Percentiles rank a stretch among this genome's conserved stretches.
Evolutionary conservation across 2,797 vertebrate genomes (phyloP).

Genomic region (Sarcophilus harrisii): DNA sequence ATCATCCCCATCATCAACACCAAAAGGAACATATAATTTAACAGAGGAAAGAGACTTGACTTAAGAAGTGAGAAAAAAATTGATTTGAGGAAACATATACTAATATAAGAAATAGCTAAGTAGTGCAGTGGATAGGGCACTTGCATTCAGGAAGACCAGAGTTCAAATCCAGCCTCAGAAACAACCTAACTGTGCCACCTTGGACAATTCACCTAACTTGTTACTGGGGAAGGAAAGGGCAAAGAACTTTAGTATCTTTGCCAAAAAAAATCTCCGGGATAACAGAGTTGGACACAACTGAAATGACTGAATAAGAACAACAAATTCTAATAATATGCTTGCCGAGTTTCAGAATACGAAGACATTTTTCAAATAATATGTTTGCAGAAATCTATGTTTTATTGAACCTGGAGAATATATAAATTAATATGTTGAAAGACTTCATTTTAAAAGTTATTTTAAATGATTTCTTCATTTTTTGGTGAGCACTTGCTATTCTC

Average conservation of each 20-base stretch:
- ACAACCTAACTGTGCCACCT: background rate
- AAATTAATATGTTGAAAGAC: constrained; percentile 4
- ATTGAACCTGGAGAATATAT: constrained; percentile 21
- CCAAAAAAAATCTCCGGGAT: background rate
- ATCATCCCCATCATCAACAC: background rate
- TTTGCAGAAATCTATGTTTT: constrained; percentile 37
- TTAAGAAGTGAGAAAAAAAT: background rate
- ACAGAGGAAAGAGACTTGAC: background rate
- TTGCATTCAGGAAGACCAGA: background rate
- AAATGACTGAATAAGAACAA: background rate
- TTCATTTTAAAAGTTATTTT: background rate
- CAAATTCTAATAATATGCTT: background rate
- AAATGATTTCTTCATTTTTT: background rate
- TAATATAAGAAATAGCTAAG: background rate
- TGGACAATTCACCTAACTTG: background rate
- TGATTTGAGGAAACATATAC: background rate
- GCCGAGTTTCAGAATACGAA: background rate
- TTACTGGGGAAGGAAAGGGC: background rate
- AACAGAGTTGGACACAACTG: background rate
- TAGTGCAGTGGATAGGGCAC: background rate
- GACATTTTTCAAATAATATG: background rate
- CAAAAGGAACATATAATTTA: background rate
- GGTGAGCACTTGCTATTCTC: background rate
- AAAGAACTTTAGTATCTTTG: background rate
- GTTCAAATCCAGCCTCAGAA: background rate